phyloP scores from a whole-genome alignment of 35 echinoderm and acorn worm genomes.

The Lytechinus pictus region DNA sequence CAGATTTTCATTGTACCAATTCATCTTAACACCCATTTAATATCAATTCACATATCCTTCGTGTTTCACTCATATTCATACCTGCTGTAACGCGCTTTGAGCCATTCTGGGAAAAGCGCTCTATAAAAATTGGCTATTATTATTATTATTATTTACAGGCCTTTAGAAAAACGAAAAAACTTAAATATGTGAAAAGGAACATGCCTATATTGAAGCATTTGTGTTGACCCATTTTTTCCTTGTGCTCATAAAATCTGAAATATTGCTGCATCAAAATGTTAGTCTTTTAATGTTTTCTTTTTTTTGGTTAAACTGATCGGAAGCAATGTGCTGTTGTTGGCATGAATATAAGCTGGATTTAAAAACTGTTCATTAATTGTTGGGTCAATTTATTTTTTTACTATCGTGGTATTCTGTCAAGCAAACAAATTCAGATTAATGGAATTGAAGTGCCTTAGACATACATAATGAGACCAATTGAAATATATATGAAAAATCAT shows the following conservation, averaged over 20 bases:
- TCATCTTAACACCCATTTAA: neutral
- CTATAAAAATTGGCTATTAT: too few species aligned
- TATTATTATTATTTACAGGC: too few species aligned
- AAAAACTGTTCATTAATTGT: neutral
- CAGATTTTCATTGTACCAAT: neutral
- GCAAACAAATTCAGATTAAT: neutral
- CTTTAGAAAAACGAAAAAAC: neutral
- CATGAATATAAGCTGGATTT: neutral
- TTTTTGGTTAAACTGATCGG: neutral
- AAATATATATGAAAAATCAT: neutral
- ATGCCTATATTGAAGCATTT: neutral
- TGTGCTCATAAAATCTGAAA: neutral
- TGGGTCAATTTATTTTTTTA: neutral
- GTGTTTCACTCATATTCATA: too few species aligned
- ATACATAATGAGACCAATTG: neutral
- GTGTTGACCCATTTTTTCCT: neutral
- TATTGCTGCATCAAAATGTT: neutral
- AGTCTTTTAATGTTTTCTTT: neutral
- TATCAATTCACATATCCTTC: neutral
- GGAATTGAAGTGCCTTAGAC: neutral
- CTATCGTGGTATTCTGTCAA: neutral
- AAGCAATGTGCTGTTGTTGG: neutral
- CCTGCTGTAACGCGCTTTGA: too few species aligned
- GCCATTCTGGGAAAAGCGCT: too few species aligned
- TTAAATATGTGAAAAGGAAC: neutral